These are phyloP conservation scores for Euthynnus affinis DNA, from an alignment of 2,797 vertebrate genomes.

Conservation along the genomic window DNA sequence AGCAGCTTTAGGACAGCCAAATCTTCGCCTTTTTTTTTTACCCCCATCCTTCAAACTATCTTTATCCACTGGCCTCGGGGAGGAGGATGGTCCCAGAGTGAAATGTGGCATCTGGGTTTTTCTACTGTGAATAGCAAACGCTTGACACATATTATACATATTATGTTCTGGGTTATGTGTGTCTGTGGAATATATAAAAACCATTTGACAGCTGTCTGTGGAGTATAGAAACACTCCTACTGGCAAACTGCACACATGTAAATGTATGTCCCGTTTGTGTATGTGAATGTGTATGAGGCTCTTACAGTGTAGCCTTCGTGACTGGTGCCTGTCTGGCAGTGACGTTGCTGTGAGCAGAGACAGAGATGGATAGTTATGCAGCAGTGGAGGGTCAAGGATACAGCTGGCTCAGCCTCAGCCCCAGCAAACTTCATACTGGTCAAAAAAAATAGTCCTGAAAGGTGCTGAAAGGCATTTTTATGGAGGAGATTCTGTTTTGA, in stretches of 20 bases:
- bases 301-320: slow-evolving; percentile 6
- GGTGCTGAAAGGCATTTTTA: neutral
- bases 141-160: slow-evolving; percentile 4
- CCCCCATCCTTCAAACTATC: slow-evolving; percentile 7
- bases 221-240: neutral
- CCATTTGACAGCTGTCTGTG: neutral
- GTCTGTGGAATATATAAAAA: neutral
- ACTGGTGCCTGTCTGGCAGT: slow-evolving; percentile 34
- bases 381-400: slow-evolving; percentile 56
- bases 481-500: neutral
- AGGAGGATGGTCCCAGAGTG: neutral
- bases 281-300: neutral
- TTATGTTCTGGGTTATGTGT: slow-evolving; percentile 3
- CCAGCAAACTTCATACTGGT: slow-evolving; percentile 9
- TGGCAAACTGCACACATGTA: neutral
- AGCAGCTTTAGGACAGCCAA: slow-evolving; percentile 15
- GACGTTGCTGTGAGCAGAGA: slow-evolving; percentile 32
- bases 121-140: neutral
- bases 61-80: slow-evolving; percentile 21
- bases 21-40: too few species aligned
- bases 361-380: slow-evolving; percentile 56
- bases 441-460: neutral
- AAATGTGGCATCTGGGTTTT: slow-evolving; percentile 1
- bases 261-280: neutral
- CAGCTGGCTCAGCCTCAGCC: slow-evolving; percentile 35